These are phyloP conservation scores for Amphilophus citrinellus DNA, from an alignment of 2,113 vertebrate species.

Conservation along the genomic window DNA sequence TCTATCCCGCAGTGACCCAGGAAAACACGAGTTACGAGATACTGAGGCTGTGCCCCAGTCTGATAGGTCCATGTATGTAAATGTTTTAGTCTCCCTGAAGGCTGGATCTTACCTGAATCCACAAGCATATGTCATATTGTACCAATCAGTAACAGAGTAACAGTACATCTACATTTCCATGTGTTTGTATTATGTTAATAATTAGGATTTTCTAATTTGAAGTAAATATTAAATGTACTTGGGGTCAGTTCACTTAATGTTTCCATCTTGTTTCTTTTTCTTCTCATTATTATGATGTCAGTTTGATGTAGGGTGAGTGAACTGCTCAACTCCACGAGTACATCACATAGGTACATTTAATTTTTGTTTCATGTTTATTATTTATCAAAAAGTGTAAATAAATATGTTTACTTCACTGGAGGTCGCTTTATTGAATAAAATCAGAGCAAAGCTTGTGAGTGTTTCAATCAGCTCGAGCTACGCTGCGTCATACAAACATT, in stretches of 20 bases:
- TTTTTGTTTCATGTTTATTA: slow-evolving; percentile 2
- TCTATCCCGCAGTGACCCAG: too few relatives aligned
- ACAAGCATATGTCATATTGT: background rate
- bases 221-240: slow-evolving; percentile 20
- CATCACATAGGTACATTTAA: background rate
- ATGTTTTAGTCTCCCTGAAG: slow-evolving; percentile 21
- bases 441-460: background rate
- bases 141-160: slow-evolving; percentile 30
- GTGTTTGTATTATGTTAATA: background rate
- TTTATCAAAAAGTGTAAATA: slow-evolving; percentile 53
- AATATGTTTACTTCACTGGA: slow-evolving; percentile 27
- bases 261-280: background rate
- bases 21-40: accelerated
- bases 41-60: slow-evolving; percentile 18
- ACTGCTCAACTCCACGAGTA: background rate
- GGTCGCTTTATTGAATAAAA: background rate
- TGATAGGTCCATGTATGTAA: background rate
- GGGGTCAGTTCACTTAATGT: background rate
- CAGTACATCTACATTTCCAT: background rate
- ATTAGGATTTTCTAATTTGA: background rate
- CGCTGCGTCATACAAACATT: background rate
- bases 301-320: background rate
- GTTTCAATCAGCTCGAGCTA: background rate
- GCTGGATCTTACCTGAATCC: slow-evolving; percentile 54
- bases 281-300: accelerated